phyloP scores from a whole-genome alignment of 2,113 vertebrate genomes.

The Grallaria varia region DNA sequence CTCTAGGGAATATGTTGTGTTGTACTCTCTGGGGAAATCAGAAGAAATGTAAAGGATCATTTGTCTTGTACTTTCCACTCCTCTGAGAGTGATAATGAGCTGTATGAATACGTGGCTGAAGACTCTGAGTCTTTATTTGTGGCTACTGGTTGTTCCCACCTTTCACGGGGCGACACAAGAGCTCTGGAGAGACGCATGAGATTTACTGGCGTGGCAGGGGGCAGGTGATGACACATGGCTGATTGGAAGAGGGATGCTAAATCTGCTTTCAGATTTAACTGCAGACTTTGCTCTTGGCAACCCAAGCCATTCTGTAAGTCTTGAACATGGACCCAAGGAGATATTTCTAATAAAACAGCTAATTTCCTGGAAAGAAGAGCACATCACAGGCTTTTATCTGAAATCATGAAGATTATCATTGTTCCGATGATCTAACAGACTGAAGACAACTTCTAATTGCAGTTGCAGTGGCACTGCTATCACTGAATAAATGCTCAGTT shows the following conservation, averaged over 20 bases:
- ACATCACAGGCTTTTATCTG: slow-evolving; percentile 27
- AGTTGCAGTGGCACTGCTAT: neutral
- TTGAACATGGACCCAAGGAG: slow-evolving; percentile 44
- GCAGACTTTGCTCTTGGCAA: slow-evolving; percentile 10
- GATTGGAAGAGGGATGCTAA: neutral
- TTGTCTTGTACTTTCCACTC: neutral
- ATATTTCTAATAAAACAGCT: slow-evolving; percentile 49
- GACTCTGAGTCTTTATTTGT: neutral
- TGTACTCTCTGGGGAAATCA: neutral
- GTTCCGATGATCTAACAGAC: neutral
- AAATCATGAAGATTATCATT: neutral
- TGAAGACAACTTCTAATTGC: neutral
- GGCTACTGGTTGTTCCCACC: neutral
- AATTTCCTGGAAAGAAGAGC: slow-evolving; percentile 43
- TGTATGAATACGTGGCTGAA: neutral
- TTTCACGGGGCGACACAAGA: neutral
- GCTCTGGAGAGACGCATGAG: neutral
- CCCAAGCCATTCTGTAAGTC: neutral
- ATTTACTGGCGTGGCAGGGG: neutral
- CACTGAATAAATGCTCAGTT: neutral
- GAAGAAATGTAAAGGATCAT: neutral
- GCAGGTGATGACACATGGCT: neutral
- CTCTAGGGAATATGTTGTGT: neutral
- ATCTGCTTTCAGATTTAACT: neutral
- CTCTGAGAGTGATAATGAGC: neutral